Evolutionary conservation across 2,797 vertebrate genomes (phyloP).

Genomic region (Pseudocheirus occidentalis): DNA sequence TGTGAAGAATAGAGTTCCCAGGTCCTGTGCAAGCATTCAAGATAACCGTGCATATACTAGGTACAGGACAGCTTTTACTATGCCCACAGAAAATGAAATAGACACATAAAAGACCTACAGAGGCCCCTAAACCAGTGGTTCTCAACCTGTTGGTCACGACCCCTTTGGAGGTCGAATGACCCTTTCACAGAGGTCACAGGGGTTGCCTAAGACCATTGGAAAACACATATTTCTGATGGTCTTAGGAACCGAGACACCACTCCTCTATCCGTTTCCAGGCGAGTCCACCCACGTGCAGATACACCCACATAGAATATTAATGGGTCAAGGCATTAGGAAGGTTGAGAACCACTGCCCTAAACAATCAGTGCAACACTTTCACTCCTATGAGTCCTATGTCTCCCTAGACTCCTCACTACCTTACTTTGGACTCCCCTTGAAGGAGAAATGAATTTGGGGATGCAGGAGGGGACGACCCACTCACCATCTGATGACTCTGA

Average conservation of each 20-base stretch:
- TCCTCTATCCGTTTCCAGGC: too few species aligned
- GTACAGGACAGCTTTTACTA: neutral
- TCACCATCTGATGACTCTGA: neutral
- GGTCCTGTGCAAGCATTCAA: neutral
- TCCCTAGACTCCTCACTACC: neutral
- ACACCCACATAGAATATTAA: too few species aligned
- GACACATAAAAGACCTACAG: neutral
- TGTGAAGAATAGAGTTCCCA: neutral
- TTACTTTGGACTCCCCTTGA: neutral
- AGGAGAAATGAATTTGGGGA: neutral
- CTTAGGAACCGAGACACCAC: too few species aligned
- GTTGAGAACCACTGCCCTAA: too few species aligned
- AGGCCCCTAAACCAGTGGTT: neutral
- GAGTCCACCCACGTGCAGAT: too few species aligned
- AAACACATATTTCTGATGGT: too few species aligned
- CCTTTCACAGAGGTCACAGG: too few species aligned
- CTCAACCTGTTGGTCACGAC: too few species aligned
- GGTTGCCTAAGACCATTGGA: too few species aligned
- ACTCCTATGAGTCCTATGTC: neutral
- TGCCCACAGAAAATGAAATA: neutral
- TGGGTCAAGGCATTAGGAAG: too few species aligned
- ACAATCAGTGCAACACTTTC: neutral
- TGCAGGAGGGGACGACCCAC: too few species aligned
- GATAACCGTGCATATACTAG: neutral
- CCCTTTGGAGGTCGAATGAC: too few species aligned